Conservation (phyloP, 2,113 vertebrate species). For the Boleophthalmus pectinirostris region DNA sequence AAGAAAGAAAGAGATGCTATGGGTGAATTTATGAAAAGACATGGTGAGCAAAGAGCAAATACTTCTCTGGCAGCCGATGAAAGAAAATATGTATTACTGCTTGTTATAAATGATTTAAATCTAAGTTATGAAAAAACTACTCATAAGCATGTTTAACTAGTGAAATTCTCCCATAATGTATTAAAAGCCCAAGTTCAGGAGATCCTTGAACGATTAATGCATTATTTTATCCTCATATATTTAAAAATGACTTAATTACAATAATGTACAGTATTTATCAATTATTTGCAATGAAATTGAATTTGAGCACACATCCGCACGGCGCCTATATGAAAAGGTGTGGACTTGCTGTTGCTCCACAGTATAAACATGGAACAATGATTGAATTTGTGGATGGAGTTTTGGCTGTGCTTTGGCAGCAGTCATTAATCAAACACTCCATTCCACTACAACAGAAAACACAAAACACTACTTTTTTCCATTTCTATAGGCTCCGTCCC, state of each 20-base stretch:
- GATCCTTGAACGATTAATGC: background rate
- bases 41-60: background rate
- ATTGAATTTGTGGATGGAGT: slow-evolving; percentile 41
- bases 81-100: too few relatives aligned
- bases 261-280: background rate
- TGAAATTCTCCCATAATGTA: background rate
- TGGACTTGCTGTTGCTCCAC: slow-evolving; percentile 7
- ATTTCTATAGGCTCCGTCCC: slow-evolving; percentile 32
- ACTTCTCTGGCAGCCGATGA: background rate
- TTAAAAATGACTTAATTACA: background rate
- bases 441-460: slow-evolving; percentile 15
- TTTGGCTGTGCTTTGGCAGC: slow-evolving; percentile 41
- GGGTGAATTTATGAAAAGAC: background rate
- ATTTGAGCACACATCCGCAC: background rate
- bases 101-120: background rate
- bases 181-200: background rate
- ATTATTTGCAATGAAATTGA: background rate
- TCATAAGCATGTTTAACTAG: background rate
- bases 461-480: slow-evolving; percentile 26
- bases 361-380: slow-evolving; percentile 16
- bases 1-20: background rate
- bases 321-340: background rate
- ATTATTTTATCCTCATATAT: background rate
- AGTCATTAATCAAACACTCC: slow-evolving; percentile 45
- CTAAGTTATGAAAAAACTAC: background rate